These are phyloP conservation scores for Notospermus geniculatus DNA, from an alignment of 1,140 invertebrate species.

Conservation along the genomic window DNA sequence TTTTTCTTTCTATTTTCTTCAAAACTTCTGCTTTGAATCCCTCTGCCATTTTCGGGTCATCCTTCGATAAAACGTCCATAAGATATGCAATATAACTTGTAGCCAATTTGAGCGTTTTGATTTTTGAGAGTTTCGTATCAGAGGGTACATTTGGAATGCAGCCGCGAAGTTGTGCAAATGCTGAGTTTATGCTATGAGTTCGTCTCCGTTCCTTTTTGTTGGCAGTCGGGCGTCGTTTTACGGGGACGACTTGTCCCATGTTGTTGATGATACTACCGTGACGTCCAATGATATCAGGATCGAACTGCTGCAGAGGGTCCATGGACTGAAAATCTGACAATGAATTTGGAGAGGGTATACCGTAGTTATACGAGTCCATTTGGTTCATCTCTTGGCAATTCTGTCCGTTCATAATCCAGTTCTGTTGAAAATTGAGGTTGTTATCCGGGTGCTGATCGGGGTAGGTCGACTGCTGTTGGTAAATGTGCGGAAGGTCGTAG, in stretches of 20 bases:
- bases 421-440: background rate
- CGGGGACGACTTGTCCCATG: constrained; percentile 30
- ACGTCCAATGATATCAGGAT: background rate
- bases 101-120: constrained; percentile 60
- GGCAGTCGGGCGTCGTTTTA: constrained; percentile 55
- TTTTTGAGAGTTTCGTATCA: constrained; percentile 81
- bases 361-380: background rate
- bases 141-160: constrained; percentile 94
- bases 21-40: constrained; percentile 61
- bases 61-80: constrained; percentile 58
- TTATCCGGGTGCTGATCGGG: background rate
- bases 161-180: constrained; percentile 85
- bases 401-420: constrained; percentile 8
- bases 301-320: background rate
- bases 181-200: constrained; percentile 92
- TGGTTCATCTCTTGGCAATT: background rate
- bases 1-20: constrained; percentile 46
- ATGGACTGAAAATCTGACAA: background rate
- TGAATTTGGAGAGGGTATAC: background rate
- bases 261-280: background rate
- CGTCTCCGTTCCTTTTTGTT: constrained; percentile 89
- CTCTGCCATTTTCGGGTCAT: constrained; percentile 52
- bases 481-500: background rate
- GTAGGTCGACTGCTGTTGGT: background rate
- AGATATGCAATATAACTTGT: constrained; percentile 60